Percentiles rank a stretch among this genome's conserved stretches.
Evolutionary conservation across 2,113 vertebrate genomes (phyloP).

Genomic region (Oreochromis spilurus): DNA sequence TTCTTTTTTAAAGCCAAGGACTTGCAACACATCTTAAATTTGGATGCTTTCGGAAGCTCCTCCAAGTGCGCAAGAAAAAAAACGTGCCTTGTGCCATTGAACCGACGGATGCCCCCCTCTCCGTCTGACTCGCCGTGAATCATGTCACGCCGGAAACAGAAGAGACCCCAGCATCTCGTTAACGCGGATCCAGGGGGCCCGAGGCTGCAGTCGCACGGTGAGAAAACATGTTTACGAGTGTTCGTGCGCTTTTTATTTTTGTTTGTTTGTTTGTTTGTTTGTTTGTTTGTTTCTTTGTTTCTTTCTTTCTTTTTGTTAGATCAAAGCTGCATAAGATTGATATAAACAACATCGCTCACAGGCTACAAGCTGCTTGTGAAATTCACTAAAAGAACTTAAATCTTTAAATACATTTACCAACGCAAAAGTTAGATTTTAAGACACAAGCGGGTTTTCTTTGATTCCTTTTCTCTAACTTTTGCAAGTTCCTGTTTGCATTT

Average conservation of each 20-base stretch:
- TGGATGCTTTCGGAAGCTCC: slow-evolving; percentile 35
- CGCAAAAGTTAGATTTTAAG: not conserved
- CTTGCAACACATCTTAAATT: not conserved
- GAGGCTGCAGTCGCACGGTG: slow-evolving; percentile 69
- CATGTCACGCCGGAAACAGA: slow-evolving; percentile 83
- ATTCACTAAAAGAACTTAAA: not conserved
- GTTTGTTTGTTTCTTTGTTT: not conserved
- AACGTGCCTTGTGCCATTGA: slow-evolving; percentile 40
- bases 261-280: not conserved
- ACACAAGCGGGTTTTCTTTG: not conserved
- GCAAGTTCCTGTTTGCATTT: not conserved
- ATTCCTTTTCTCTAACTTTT: not conserved
- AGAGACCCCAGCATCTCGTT: slow-evolving; percentile 79
- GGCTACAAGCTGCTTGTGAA: not conserved
- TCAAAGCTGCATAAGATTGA: not conserved
- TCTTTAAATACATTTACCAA: not conserved
- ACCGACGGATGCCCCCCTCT: slow-evolving; percentile 65
- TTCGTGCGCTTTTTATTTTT: not conserved
- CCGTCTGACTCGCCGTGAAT: slow-evolving; percentile 69
- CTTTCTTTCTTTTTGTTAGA: not conserved
- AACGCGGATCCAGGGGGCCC: slow-evolving; percentile 75
- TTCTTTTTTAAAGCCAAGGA: not conserved
- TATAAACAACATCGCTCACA: not conserved
- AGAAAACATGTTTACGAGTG: slow-evolving; percentile 45
- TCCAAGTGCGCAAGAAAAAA: slow-evolving; percentile 52